Evolutionary conservation across 2,797 vertebrate genomes (phyloP).

Genomic region (Chromis chromis): DNA sequence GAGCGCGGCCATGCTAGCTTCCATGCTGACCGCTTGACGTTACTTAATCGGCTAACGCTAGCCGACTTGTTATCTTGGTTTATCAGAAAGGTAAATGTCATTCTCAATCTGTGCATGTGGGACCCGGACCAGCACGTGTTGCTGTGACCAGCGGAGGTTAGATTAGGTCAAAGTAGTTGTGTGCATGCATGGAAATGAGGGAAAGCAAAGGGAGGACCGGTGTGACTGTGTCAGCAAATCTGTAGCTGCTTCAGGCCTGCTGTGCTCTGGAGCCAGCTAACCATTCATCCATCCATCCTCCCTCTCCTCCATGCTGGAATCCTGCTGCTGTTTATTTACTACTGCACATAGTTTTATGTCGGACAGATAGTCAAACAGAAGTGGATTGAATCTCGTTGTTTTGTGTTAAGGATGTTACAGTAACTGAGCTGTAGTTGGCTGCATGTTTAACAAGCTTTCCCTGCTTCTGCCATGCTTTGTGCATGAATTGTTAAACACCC

Average conservation of each 20-base stretch:
- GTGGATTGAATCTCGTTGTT: neutral
- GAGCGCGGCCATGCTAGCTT: conserved; percentile 6
- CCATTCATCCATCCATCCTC: conserved; percentile 13
- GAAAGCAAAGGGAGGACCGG: conserved; percentile 10
- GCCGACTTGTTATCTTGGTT: neutral
- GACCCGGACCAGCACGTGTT: neutral
- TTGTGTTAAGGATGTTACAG: neutral
- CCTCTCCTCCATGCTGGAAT: conserved; percentile 1
- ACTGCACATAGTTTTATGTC: neutral
- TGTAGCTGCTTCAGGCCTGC: conserved; percentile 59
- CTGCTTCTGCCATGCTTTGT: neutral
- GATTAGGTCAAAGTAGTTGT: neutral
- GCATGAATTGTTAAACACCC: neutral
- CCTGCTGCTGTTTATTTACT: neutral
- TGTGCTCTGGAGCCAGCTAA: conserved; percentile 37
- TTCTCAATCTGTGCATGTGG: neutral
- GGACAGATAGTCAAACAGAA: neutral
- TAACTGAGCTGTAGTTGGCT: neutral
- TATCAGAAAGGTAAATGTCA: conserved; percentile 15
- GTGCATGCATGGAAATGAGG: neutral
- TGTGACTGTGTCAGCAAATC: conserved; percentile 69
- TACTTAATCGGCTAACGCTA: conserved; percentile 59
- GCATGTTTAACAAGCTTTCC: neutral
- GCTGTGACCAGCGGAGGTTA: accelerated
- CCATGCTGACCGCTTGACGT: conserved; percentile 24